Percentiles rank a stretch among this genome's conserved stretches.
phyloP scores from a whole-genome alignment of 2,113 vertebrate species.

The Felis chaus region DNA sequence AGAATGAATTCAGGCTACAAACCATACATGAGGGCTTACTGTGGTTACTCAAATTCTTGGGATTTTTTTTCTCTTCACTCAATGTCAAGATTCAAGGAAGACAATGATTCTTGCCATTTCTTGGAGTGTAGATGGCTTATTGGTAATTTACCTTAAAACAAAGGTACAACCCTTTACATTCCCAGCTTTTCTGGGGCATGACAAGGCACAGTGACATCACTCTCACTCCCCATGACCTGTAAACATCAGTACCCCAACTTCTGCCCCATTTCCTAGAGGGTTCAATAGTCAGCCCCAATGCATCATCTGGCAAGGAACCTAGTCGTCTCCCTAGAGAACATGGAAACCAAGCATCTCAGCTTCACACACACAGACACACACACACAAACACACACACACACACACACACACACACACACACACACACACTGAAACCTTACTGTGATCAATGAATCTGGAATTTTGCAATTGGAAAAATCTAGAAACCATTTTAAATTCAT shows the following conservation, averaged over 20 bases:
- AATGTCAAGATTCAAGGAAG: not conserved
- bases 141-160: constrained; percentile 1
- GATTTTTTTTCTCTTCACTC: not conserved
- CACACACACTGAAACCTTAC: not conserved
- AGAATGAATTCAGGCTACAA: constrained; percentile 6
- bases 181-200: not conserved
- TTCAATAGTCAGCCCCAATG: not conserved
- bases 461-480: not conserved
- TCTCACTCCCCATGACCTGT: not conserved
- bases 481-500: not conserved
- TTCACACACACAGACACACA: not conserved
- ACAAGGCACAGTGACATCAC: not conserved
- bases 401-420: not conserved
- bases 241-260: not conserved
- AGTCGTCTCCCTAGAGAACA: not conserved
- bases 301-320: not conserved
- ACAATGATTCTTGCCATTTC: not conserved
- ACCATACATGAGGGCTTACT: not conserved
- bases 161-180: not conserved
- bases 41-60: not conserved
- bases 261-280: not conserved
- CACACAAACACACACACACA: not conserved
- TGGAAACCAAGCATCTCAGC: not conserved
- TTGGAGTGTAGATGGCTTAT: not conserved
- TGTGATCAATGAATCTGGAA: not conserved